Evolutionary conservation across 2,113 vertebrate genomes (phyloP).

Genomic region (Neolamprologus caudopunctatus): DNA sequence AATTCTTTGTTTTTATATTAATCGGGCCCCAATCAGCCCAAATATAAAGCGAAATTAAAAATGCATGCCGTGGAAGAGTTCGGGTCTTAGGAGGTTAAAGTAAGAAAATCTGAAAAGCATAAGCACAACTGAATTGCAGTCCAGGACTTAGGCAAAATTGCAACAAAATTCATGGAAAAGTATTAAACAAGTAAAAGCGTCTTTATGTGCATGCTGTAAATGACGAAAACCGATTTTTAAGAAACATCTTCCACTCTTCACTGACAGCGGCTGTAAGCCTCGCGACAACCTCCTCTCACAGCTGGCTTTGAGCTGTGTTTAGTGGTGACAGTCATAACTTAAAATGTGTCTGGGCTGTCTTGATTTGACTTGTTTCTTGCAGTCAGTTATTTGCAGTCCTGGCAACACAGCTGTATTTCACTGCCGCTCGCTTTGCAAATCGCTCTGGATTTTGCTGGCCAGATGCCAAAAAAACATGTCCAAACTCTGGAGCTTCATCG

Average conservation of each 20-base stretch:
- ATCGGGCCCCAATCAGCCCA: rapidly evolving
- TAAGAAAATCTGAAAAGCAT: neutral
- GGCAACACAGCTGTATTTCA: neutral
- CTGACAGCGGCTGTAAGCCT: neutral
- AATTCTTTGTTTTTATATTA: neutral
- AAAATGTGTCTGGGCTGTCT: neutral
- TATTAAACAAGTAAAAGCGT: neutral
- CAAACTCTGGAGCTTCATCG: neutral
- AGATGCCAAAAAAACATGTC: neutral
- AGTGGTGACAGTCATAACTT: neutral
- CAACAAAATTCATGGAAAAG: neutral
- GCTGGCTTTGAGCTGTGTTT: slow-evolving; percentile 1
- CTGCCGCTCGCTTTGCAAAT: neutral
- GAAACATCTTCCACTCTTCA: neutral
- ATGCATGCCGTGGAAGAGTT: rapidly evolving
- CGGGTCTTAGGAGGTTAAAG: rapidly evolving
- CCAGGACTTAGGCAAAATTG: rapidly evolving
- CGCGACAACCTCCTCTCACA: neutral
- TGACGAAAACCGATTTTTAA: neutral
- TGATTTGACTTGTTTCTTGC: neutral
- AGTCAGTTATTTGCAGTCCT: neutral
- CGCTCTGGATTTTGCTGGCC: neutral
- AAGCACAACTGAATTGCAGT: too few relatives aligned
- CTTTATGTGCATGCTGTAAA: neutral
- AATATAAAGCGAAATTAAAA: neutral